Conservation (phyloP, 2,113 vertebrate species). For the Pheucticus melanocephalus region DNA sequence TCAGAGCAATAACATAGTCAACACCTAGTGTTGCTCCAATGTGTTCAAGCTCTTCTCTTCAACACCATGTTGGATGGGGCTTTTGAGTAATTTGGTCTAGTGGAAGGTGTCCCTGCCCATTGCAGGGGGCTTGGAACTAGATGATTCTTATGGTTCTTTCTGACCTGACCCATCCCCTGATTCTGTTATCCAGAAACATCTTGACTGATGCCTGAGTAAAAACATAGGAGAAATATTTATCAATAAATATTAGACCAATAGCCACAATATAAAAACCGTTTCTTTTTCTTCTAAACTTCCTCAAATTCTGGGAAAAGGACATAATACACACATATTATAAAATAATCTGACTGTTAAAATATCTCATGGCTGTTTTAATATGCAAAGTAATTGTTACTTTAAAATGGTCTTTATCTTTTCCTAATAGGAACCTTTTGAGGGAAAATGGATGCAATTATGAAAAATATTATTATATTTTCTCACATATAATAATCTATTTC, state of each 20-base stretch:
- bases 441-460: not conserved
- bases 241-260: not conserved
- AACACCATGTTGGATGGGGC: not conserved
- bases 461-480: not conserved
- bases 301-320: not conserved
- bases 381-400: not conserved
- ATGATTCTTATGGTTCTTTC: not conserved
- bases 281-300: not conserved
- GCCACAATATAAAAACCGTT: accelerated
- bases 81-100: not conserved
- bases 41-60: not conserved
- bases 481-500: not conserved
- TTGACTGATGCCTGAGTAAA: not conserved
- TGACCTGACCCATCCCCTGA: not conserved
- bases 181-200: not conserved
- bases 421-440: not conserved
- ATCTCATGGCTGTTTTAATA: not conserved
- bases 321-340: not conserved
- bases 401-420: not conserved
- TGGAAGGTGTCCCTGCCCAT: no score
- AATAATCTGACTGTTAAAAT: not conserved
- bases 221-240: not conserved
- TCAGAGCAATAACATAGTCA: not conserved
- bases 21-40: not conserved
- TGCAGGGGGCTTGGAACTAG: not conserved